A percentile compares a stretch with the other conserved stretches of the same genome.
Conservation (phyloP, 2,888 invertebrate species). For the Lepidonotus clava region DNA sequence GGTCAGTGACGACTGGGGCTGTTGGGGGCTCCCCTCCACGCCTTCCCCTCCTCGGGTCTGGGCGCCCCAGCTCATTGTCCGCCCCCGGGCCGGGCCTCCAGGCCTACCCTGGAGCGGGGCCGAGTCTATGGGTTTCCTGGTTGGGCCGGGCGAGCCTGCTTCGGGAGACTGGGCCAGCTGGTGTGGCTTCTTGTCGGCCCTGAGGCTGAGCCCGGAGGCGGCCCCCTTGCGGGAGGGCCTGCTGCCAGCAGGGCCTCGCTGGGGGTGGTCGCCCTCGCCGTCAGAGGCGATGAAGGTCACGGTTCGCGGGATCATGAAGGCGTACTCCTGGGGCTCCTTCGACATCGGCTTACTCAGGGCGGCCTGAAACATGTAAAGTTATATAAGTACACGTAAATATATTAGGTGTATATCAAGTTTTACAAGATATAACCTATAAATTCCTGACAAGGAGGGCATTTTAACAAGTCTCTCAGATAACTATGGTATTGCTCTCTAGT, state of each 20-base stretch:
- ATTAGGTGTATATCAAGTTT: too few species aligned
- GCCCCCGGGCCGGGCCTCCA: background rate
- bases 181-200: background rate
- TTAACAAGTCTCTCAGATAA: too few species aligned
- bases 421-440: too few species aligned
- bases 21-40: background rate
- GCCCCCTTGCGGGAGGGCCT: background rate
- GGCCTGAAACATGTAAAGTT: background rate
- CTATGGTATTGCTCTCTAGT: too few species aligned
- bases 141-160: too few species aligned
- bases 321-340: slow-evolving; percentile 33
- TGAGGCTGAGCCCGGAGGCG: background rate
- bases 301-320: slow-evolving; percentile 47
- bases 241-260: too few species aligned
- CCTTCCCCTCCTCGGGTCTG: background rate
- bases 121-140: too few species aligned
- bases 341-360: background rate
- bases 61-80: background rate
- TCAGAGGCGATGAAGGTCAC: slow-evolving; percentile 37
- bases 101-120: background rate
- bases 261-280: background rate
- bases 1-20: background rate
- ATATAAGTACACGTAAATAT: too few species aligned
- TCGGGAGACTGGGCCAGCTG: background rate
- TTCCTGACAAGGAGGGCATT: too few species aligned